phyloP scores from a whole-genome alignment of 2,888 invertebrate species.

The Tortricodes alternella region DNA sequence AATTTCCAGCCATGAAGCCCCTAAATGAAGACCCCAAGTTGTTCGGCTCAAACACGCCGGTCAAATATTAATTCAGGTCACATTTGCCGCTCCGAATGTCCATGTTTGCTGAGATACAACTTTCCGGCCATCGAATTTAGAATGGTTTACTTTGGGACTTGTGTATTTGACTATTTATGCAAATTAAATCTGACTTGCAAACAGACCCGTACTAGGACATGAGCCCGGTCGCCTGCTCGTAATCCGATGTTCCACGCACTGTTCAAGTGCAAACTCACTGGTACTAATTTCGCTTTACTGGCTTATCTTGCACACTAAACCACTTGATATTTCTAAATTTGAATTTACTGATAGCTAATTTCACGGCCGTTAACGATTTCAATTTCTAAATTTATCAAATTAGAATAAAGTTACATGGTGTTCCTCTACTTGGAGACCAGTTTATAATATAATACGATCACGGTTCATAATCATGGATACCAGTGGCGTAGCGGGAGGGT shows the following conservation, averaged over 20 bases:
- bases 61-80: conserved; percentile 81
- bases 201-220: conserved; percentile 45
- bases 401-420: too few species aligned
- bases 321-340: not conserved
- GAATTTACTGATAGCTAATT: too few species aligned
- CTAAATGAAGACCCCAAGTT: conserved; percentile 65
- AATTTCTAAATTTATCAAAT: too few species aligned
- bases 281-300: conserved; percentile 33
- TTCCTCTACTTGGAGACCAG: too few species aligned
- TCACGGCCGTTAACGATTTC: too few species aligned
- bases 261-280: conserved; percentile 36
- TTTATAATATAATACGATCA: too few species aligned
- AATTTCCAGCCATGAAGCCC: conserved; percentile 58
- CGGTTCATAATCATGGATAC: too few species aligned
- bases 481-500: too few species aligned
- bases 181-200: conserved; percentile 68
- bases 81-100: conserved; percentile 69
- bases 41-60: conserved; percentile 56
- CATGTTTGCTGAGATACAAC: conserved; percentile 75
- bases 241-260: conserved; percentile 54
- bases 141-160: conserved; percentile 69
- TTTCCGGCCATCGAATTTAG: conserved; percentile 73
- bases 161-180: conserved; percentile 74
- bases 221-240: conserved; percentile 38
- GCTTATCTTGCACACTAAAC: not conserved